Base-by-base conservation (phyloP, 2,797 vertebrate species). In the Sandelia bainsii region DNA sequence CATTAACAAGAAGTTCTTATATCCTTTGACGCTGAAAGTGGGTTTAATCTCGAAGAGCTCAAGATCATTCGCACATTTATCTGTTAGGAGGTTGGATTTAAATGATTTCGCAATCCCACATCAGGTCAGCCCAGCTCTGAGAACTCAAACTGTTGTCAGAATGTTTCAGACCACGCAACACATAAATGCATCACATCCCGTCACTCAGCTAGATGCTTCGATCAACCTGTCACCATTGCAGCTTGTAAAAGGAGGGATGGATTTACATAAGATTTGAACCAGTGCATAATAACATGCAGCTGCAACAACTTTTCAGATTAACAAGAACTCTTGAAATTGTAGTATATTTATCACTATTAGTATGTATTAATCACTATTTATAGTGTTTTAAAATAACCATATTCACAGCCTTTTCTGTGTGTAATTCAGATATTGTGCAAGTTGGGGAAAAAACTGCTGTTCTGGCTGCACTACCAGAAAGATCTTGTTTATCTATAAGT, bases 101-200 rank as follows among this genome's bases (percentile, higher is more conserved):
- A 52, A 73, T n/a, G 5, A 6, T 20, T 44, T 71, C 72, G 8
- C 51, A 72, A 75, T 68, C 22, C 54, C 17, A 11, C 9, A n/a
- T 50, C 1, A 53, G 16, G 72, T 69, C 23, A 73, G 11, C 20
- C 25, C 16, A 44, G 29, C 50, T 77, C 48, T 62, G n/a, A 42
- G 72, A 90, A 81, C 19, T 37, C 2, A 4, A 22, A 4, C 3
- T 39, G 20, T 46, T 34, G 27, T 65, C n/a, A 67, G 13, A 69
- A 62, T 19, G 10, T 37, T 65, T 48, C 6, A 60, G 29, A 53
- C 42, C 49, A 72, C 9, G 27, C 27, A 29, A 29, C 27, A 70
- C 72, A 72, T 66, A 86, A 75, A 62, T 53, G 72, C 82, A 83
- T 78, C 68, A 83, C 10, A 11, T 27, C 60, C 57, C 71, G 25